Percentiles rank a stretch among this genome's conserved stretches.
Evolutionary conservation across 2,797 vertebrate genomes (phyloP).

Genomic region (Stomatorhinus walkeri): DNA sequence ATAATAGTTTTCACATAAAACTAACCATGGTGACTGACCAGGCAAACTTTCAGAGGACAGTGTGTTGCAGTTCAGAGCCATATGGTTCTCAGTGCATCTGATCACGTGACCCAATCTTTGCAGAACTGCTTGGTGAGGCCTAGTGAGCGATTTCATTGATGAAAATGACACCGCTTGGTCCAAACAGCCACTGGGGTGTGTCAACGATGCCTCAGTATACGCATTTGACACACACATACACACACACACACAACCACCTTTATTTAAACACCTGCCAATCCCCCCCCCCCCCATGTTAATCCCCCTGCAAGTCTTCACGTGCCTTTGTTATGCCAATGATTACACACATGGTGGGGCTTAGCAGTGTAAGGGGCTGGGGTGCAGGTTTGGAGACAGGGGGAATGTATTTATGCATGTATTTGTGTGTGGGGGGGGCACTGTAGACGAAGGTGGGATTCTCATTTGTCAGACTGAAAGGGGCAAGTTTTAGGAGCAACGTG

Average conservation of each 20-base stretch:
- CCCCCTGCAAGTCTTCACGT: not conserved
- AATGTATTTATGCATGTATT: too few species aligned
- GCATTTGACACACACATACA: not conserved
- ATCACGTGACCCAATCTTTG: conserved; percentile 2
- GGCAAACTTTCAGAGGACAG: not conserved
- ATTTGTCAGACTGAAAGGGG: not conserved
- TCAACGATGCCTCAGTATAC: not conserved
- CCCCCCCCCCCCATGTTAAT: not conserved
- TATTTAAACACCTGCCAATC: not conserved
- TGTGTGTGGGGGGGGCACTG: not conserved
- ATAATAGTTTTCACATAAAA: not conserved
- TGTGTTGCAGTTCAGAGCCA: not conserved
- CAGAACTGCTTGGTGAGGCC: not conserved
- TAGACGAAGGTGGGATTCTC: not conserved
- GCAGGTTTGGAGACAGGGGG: not conserved
- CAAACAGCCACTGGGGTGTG: not conserved
- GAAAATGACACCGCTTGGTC: not conserved
- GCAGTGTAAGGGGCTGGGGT: not conserved
- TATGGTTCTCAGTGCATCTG: not conserved
- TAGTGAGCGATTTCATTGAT: not conserved
- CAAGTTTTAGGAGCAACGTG: not conserved
- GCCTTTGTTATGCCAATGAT: conserved; percentile 2
- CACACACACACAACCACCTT: not conserved
- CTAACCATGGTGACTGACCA: not conserved
- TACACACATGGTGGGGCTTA: not conserved